These are phyloP conservation scores for Psophia crepitans DNA, from an alignment of 2,113 vertebrate species.

Conservation along the genomic window DNA sequence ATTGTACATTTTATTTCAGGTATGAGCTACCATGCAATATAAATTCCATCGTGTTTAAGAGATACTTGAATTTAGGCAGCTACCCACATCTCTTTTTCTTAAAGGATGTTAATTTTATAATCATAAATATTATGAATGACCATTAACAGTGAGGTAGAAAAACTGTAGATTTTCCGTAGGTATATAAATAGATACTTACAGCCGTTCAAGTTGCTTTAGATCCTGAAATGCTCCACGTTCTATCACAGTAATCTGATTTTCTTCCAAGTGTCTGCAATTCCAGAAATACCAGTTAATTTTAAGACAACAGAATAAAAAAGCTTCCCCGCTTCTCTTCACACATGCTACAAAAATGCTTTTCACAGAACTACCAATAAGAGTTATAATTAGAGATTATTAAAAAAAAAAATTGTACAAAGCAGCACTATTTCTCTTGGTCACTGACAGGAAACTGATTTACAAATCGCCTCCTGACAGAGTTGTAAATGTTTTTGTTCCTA, in stretches of 20 bases:
- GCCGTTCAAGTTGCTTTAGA: constrained; percentile 92
- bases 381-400: not conserved
- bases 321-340: not conserved
- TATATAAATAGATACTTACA: constrained; percentile 81
- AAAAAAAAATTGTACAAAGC: not conserved
- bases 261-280: constrained; percentile 90
- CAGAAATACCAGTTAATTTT: constrained; percentile 41
- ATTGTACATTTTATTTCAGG: not conserved
- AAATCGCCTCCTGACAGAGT: not conserved
- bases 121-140: not conserved
- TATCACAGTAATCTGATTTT: constrained; percentile 94
- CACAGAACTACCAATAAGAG: not conserved
- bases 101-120: not conserved
- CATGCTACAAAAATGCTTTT: not conserved
- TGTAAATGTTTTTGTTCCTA: not conserved
- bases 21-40: not conserved
- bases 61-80: not conserved
- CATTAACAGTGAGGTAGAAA: not conserved
- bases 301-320: not conserved
- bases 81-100: not conserved
- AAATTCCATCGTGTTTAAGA: not conserved
- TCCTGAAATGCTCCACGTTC: constrained; percentile 98
- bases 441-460: not conserved
- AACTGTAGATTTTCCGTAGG: not conserved
- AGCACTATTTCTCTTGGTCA: not conserved